Percentiles rank a stretch among this genome's conserved stretches.
phyloP scores from a whole-genome alignment of 2,888 invertebrate genomes.

The Idaea dimidiata region DNA sequence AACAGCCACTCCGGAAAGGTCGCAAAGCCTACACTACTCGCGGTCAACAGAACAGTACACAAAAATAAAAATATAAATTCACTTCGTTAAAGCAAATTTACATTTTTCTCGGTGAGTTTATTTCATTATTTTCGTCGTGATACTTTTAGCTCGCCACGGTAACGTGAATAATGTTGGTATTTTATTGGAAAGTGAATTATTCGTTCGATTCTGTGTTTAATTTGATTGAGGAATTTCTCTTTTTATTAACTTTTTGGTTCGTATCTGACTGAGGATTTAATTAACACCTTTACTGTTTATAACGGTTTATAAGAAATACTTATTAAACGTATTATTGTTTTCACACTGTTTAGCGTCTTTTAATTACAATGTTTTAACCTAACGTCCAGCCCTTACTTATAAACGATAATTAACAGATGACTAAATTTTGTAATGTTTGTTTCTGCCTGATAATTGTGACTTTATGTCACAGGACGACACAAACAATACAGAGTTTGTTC shows the following conservation, averaged over 20 bases:
- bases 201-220: slow-evolving; percentile 41
- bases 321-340: not conserved
- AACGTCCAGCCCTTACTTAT: too few relatives aligned
- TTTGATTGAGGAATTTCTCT: slow-evolving; percentile 41
- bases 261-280: slow-evolving; percentile 22
- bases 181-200: slow-evolving; percentile 46
- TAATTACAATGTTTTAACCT: not conserved
- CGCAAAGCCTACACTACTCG: slow-evolving; percentile 42
- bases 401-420: too few relatives aligned
- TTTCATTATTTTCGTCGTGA: slow-evolving; percentile 50
- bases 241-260: slow-evolving; percentile 25
- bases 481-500: too few relatives aligned
- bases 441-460: too few relatives aligned
- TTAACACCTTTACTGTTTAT: slow-evolving; percentile 20
- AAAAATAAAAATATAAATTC: slow-evolving; percentile 56
- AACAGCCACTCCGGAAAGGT: slow-evolving; percentile 26
- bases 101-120: slow-evolving; percentile 61
- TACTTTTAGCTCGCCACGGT: slow-evolving; percentile 38
- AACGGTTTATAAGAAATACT: not conserved
- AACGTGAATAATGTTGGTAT: slow-evolving; percentile 36
- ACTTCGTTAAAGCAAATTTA: slow-evolving; percentile 72
- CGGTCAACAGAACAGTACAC: slow-evolving; percentile 39
- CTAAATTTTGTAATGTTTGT: too few relatives aligned
- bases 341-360: not conserved
- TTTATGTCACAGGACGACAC: too few relatives aligned